Base-by-base conservation (phyloP, 2,797 vertebrate species). In the Hoplostethus atlanticus region DNA sequence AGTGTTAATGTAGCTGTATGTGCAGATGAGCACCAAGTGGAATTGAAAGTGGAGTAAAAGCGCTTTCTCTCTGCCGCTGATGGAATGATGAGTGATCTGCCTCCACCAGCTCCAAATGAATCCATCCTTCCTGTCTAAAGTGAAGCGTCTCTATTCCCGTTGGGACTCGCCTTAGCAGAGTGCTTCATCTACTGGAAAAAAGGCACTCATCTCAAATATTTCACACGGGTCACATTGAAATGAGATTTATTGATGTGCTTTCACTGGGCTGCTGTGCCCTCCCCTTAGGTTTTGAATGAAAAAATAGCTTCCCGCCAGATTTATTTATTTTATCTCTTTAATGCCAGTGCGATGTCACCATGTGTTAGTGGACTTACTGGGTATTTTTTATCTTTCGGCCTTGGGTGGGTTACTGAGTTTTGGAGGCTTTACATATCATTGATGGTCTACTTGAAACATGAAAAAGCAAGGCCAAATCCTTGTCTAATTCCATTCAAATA, bases 181-280 rank as follows among this genome's bases (percentile, higher is more conserved):
- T 71, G 74, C 71, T 83, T 90, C 76, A 84, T 88, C 70, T 84
- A 58, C 62, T 64, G 63, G 36, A 77, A 48, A 63, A 82, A 77
- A 73, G 56, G 4, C 67, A 48, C 68, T 77, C 46, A 40, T 75
- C 73, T 83, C 67, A 54, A 63, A 71, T 78, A 46, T 74, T 82
- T 77, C 59, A 78, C 64, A 48, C 21, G 30, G 73, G 83, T 85
- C 74, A 80, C 64, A 71, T 76, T 85, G 73, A 85, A 80, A 79
- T 69, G 60, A 78, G 17, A 77, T 83, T 68, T 74, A 80, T 75
- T 53, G 62, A 78, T 77, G 47, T 72, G 53, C 60, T 75, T 68
- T 72, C 60, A 57, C 3, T 30, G 56, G 17, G 30, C 55, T 16
- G 46, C 44, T 64, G 4, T 59, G 17, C 31, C 47, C 10, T 42